These are phyloP conservation scores for Brachyrhaphis roseni DNA, from an alignment of 2,797 vertebrate species.

Conservation along the genomic window DNA sequence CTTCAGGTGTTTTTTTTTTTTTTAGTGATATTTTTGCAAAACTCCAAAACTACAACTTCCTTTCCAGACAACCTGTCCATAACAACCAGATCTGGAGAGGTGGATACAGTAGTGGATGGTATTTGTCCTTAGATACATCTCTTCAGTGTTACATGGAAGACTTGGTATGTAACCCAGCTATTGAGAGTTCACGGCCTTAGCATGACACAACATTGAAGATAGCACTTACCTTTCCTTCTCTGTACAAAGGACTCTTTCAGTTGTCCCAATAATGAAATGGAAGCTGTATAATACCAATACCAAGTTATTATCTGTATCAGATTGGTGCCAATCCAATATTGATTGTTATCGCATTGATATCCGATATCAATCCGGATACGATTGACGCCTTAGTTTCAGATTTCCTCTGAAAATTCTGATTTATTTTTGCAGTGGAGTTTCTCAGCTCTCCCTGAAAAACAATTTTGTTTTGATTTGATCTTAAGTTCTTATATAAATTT, in stretches of 20 bases:
- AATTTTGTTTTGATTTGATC: too few species aligned
- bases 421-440: too few species aligned
- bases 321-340: too few species aligned
- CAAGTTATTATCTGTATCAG: too few species aligned
- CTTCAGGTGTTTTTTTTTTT: background rate
- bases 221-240: background rate
- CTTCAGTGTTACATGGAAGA: background rate
- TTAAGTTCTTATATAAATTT: too few species aligned
- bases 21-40: background rate
- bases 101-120: background rate
- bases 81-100: background rate
- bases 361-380: too few species aligned
- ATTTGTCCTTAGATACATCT: background rate
- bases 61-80: background rate
- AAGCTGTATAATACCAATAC: background rate
- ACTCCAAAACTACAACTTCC: background rate
- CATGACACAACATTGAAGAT: background rate
- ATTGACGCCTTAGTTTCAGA: too few species aligned
- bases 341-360: too few species aligned
- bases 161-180: background rate
- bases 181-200: background rate
- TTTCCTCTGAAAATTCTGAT: too few species aligned
- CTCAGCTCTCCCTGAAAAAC: too few species aligned
- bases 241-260: background rate
- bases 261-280: background rate